phyloP scores from a whole-genome alignment of 2,888 invertebrate genomes.

The Notodromas monacha region DNA sequence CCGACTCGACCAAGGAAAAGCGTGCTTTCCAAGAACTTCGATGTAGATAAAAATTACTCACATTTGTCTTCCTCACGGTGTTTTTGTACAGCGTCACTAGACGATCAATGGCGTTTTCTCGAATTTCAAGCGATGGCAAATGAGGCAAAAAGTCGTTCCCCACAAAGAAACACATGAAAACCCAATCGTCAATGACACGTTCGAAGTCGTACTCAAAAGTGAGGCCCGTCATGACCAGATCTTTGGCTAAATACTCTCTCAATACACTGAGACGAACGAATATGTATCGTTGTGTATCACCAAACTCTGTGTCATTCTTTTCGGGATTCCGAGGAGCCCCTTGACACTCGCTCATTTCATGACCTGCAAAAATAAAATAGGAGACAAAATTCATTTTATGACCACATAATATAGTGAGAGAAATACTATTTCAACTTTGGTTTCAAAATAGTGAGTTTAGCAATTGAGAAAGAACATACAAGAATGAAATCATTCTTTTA shows the following conservation, averaged over 20 bases:
- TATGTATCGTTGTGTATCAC: conserved; percentile 46
- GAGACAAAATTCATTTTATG: too few relatives aligned
- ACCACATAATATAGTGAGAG: too few relatives aligned
- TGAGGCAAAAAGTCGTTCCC: conserved; percentile 97
- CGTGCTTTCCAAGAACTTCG: conserved; percentile 1
- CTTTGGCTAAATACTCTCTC: conserved; percentile 64
- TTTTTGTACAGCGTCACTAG: conserved; percentile 74
- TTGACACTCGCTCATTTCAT: conserved; percentile 71
- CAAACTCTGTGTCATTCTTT: conserved; percentile 18
- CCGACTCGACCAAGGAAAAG: too few relatives aligned
- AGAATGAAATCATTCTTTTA: conserved; percentile 13
- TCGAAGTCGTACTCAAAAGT: conserved; percentile 86
- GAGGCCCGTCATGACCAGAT: conserved; percentile 58
- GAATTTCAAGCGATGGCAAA: conserved; percentile 80
- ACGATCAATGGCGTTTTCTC: conserved; percentile 82
- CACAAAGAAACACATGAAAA: conserved; percentile 90
- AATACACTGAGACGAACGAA: conserved; percentile 72
- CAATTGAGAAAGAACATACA: too few relatives aligned
- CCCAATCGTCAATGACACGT: conserved; percentile 88
- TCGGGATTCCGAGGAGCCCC: conserved; percentile 29
- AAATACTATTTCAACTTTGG: too few relatives aligned
- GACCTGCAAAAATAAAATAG: conserved; percentile 23
- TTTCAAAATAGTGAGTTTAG: too few relatives aligned
- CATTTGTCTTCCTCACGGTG: conserved; percentile 58
- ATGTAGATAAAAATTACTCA: conserved; percentile 4